These are phyloP conservation scores for Drosophila kanekoi DNA, from an alignment of 2,888 invertebrate species.

Conservation along the genomic window DNA sequence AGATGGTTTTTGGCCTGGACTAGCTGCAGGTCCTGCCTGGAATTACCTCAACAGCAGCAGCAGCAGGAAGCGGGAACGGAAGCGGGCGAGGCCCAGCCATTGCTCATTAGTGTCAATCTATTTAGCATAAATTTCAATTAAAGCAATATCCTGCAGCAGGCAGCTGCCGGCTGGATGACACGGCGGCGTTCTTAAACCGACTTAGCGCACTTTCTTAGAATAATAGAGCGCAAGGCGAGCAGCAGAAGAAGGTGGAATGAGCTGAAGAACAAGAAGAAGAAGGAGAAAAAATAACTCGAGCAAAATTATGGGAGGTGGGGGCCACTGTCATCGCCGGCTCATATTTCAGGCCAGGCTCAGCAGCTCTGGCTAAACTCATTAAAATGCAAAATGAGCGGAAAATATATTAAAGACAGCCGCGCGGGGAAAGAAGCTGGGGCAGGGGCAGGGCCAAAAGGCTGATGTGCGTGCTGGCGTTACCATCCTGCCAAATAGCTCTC, in stretches of 20 bases:
- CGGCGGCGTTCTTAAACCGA: slow-evolving; percentile 38
- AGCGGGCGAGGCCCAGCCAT: slow-evolving; percentile 55
- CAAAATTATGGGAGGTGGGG: slow-evolving; percentile 47
- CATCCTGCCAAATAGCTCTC: slow-evolving; percentile 8
- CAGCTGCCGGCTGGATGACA: slow-evolving; percentile 31
- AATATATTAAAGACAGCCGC: slow-evolving; percentile 52
- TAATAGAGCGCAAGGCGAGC: slow-evolving; percentile 49
- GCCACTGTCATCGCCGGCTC: slow-evolving; percentile 54
- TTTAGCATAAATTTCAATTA: slow-evolving; percentile 82
- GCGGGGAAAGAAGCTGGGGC: not conserved
- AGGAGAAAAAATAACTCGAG: slow-evolving; percentile 13
- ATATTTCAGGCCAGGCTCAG: slow-evolving; percentile 62
- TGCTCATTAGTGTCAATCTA: slow-evolving; percentile 81
- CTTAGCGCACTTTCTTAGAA: slow-evolving; percentile 68
- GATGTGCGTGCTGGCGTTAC: not conserved
- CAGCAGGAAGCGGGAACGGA: not conserved
- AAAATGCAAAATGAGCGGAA: slow-evolving; percentile 74
- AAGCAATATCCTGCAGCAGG: slow-evolving; percentile 78
- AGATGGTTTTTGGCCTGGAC: slow-evolving; percentile 60
- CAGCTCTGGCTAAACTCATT: slow-evolving; percentile 64
- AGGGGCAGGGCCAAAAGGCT: not conserved
- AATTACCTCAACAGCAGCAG: slow-evolving; percentile 53
- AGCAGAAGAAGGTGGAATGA: not conserved
- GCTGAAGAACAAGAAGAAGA: slow-evolving; percentile 2
- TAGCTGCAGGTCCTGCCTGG: slow-evolving; percentile 27